phyloP scores from a whole-genome alignment of 2,113 vertebrate genomes.

The Percopsis transmontana region DNA sequence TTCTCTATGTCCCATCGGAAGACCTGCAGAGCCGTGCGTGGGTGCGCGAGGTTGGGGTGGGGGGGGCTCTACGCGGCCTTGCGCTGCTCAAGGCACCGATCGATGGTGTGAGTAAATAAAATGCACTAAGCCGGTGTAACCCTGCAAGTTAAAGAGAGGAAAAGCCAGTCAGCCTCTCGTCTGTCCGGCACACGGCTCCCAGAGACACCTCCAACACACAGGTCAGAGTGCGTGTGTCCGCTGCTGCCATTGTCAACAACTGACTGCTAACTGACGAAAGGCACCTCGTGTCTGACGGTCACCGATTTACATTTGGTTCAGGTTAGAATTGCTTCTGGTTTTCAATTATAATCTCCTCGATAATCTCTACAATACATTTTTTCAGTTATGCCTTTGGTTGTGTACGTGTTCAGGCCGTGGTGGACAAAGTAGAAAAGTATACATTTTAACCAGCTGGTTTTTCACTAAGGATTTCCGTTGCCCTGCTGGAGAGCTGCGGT shows the following conservation, averaged over 20 bases:
- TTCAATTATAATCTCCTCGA: background rate
- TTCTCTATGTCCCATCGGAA: slow-evolving; percentile 46
- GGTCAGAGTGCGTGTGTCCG: slow-evolving; percentile 39
- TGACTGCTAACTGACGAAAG: slow-evolving; percentile 6
- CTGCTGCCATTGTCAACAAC: slow-evolving; percentile 20
- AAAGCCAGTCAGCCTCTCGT: slow-evolving; percentile 64
- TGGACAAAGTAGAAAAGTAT: no score
- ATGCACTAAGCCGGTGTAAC: slow-evolving; percentile 76
- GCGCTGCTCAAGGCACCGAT: slow-evolving; percentile 73
- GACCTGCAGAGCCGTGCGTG: slow-evolving; percentile 33
- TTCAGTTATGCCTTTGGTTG: slow-evolving; percentile 50
- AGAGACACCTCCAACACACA: slow-evolving; percentile 47
- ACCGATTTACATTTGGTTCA: slow-evolving; percentile 12
- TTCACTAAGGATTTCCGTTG: no score
- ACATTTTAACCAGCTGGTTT: no score
- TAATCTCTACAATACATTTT: slow-evolving; percentile 13
- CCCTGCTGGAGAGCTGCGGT: no score
- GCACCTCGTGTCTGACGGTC: slow-evolving; percentile 10
- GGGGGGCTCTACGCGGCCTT: slow-evolving; percentile 39
- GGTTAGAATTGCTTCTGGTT: no score
- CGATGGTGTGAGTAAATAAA: slow-evolving; percentile 77
- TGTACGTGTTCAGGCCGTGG: slow-evolving; percentile 22
- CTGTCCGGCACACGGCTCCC: slow-evolving; percentile 58
- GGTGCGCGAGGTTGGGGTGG: slow-evolving; percentile 26
- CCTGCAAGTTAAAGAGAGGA: slow-evolving; percentile 71